phyloP scores from a whole-genome alignment of 2,797 vertebrate genomes.

The Betta splendens region DNA sequence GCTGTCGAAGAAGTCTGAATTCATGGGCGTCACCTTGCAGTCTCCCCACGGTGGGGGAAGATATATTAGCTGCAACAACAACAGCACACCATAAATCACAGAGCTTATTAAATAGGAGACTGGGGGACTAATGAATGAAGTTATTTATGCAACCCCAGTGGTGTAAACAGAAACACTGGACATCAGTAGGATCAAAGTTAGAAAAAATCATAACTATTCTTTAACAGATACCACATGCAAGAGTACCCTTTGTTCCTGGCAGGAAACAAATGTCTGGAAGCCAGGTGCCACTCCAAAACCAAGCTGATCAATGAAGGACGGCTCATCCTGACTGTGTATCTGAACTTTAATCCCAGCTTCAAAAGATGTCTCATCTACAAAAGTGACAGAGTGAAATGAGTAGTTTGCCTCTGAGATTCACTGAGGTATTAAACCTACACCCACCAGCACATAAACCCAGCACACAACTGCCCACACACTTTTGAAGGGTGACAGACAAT shows the following conservation, averaged over 20 bases:
- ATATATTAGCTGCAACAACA: constrained; percentile 88
- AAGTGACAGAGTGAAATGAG: constrained; percentile 7
- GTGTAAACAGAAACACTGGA: neutral
- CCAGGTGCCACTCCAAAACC: constrained; percentile 89
- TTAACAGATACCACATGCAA: neutral
- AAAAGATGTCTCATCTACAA: constrained; percentile 93
- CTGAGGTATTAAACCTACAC: constrained; percentile 1
- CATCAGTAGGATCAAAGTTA: neutral
- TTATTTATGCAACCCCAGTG: neutral
- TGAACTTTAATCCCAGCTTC: constrained; percentile 98
- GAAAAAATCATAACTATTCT: neutral
- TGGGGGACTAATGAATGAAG: neutral
- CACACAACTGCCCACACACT: neutral
- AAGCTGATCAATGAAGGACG: constrained; percentile 95
- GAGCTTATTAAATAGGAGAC: too few species aligned
- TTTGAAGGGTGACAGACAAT: constrained; percentile 5
- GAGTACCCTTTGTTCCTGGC: constrained; percentile 83
- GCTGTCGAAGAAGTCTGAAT: constrained; percentile 93
- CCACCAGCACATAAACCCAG: neutral
- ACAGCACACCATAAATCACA: constrained; percentile 16
- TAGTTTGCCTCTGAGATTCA: constrained; percentile 8
- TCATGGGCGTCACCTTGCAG: constrained; percentile 90
- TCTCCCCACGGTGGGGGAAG: constrained; percentile 96
- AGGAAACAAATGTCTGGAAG: constrained; percentile 86
- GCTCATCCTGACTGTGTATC: constrained; percentile 97